Base-by-base conservation (phyloP, 2,113 vertebrate species). In the Enhydra lutris region DNA sequence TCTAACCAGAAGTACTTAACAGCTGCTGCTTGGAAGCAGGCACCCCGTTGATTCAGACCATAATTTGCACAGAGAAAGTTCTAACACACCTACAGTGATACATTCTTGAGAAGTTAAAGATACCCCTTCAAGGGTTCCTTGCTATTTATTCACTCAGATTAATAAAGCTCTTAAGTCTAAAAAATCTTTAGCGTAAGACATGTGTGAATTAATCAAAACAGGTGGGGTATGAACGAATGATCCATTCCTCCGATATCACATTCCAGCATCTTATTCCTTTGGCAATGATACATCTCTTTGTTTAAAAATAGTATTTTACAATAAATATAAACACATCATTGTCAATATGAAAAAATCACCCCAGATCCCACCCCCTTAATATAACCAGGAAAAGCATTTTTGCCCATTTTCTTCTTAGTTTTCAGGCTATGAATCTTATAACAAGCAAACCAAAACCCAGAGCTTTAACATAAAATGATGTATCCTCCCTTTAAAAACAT, bases 1-100 rank as follows among this genome's bases (percentile, higher is more conserved):
- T 83, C 47, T 31, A 9, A 34, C 65, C 1, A 3, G 20, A 82
- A 42, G 26, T 21, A 11, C 23, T 4, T 7, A 47, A 57, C 12
- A 6, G 5, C 18, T 15, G 6, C 45, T 26, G 47, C 45, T 50
- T 34, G 26, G 36, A n/a, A 39, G 36, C 20, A 36, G 36, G 17
- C 0, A 11, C 9, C 6, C 31, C 57, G 1, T 52, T 17, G 3
- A 47, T 26, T 20, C 20, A 10, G 14, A 20, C 55, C 2, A 0
- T 45, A 14, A 57, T 17, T 47, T 17, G 26, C 71, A 36, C 21
- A 5, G 7, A 79, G 86, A 31, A 36, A 55, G 4, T 76, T 29
- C 73, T 47, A 11, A 29, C 14, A 18, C 55, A n/a, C 67, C 2
- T 0, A 1, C 31, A 47, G 29, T 20, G 3, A 50, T 3, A 29